A percentile compares a stretch with the other conserved stretches of the same genome.
These are phyloP conservation scores for Camelus dromedarius DNA, from an alignment of 2,113 vertebrate species.

Conservation along the genomic window DNA sequence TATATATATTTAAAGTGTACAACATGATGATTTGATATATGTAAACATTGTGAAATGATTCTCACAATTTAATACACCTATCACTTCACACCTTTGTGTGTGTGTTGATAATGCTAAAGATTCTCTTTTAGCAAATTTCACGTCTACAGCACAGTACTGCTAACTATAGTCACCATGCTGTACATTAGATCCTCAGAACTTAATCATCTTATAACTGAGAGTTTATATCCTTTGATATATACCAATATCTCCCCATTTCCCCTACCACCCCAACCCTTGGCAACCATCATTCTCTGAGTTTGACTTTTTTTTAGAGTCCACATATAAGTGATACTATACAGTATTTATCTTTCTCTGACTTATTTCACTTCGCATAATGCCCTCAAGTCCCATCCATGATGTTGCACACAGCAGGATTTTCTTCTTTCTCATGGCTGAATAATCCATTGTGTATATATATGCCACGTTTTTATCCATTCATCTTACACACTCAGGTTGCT, in stretches of 20 bases:
- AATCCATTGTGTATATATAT: not conserved
- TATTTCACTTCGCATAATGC: not conserved
- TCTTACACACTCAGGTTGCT: not conserved
- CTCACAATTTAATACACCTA: not conserved
- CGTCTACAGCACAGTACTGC: not conserved
- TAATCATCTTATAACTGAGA: not conserved
- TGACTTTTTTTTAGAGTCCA: not conserved
- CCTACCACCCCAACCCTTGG: not conserved
- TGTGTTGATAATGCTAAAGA: not conserved
- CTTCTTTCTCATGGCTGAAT: not conserved
- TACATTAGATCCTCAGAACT: not conserved
- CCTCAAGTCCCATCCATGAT: not conserved
- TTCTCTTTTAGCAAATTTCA: not conserved
- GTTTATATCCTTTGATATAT: not conserved
- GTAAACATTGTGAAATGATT: not conserved
- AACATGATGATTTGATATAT: not conserved
- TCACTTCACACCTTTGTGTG: not conserved
- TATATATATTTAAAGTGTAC: not conserved
- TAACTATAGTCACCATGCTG: not conserved
- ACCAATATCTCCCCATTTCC: not conserved
- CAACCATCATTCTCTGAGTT: not conserved
- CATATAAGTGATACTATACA: not conserved
- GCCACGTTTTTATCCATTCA: not conserved
- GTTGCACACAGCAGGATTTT: not conserved
- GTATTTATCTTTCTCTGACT: not conserved